These are phyloP conservation scores for Platycheirus rosarum DNA, from an alignment of 2,888 invertebrate genomes.

Conservation along the genomic window DNA sequence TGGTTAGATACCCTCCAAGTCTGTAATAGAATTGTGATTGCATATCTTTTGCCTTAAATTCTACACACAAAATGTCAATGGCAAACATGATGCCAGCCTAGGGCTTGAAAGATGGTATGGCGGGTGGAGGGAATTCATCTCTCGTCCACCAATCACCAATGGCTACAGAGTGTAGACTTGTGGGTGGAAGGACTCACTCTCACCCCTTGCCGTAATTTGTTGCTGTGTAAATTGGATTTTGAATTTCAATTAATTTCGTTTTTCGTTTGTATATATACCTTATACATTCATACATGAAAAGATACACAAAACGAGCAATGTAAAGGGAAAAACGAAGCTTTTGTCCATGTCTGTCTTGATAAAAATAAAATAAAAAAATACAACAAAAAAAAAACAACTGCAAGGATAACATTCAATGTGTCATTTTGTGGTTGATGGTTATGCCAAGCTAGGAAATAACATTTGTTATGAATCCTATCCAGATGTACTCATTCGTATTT, in stretches of 20 bases:
- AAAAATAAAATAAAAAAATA: slow-evolving; percentile 14
- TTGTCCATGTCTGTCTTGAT: slow-evolving; percentile 32
- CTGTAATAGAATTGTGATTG: slow-evolving; percentile 12
- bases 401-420: slow-evolving; percentile 49
- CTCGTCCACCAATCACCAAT: not conserved
- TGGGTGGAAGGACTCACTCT: not conserved
- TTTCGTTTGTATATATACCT: slow-evolving; percentile 9
- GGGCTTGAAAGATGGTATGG: not conserved
- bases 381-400: not conserved
- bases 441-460: slow-evolving; percentile 51
- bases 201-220: slow-evolving; percentile 37
- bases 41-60: slow-evolving; percentile 11
- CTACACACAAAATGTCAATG: slow-evolving; percentile 9
- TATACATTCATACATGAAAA: not conserved
- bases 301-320: not conserved
- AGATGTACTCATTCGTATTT: slow-evolving; percentile 3
- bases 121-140: not conserved
- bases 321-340: slow-evolving; percentile 4
- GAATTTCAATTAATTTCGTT: slow-evolving; percentile 70
- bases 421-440: slow-evolving; percentile 54
- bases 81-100: slow-evolving; percentile 8
- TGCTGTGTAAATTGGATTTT: slow-evolving; percentile 65
- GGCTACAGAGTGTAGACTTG: not conserved
- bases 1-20: slow-evolving; percentile 11
- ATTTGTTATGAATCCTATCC: slow-evolving; percentile 50